Evolutionary conservation across 2,888 invertebrate genomes (phyloP), one percentile per base, ranked within the genome.

Genomic region (Zygothrica quintamaculata): DNA sequence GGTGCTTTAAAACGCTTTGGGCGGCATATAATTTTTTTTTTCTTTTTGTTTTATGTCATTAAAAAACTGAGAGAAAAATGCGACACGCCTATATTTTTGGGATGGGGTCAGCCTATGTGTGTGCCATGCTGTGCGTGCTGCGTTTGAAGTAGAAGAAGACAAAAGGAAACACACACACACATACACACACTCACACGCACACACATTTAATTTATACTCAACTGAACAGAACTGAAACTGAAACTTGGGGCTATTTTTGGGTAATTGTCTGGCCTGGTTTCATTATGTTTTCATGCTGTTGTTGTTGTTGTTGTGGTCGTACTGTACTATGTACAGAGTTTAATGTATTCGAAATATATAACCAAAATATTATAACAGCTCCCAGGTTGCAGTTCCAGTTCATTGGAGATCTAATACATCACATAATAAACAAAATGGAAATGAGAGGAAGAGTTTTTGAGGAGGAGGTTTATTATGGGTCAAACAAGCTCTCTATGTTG

Each of bases 391-490:
- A 48, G 74, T 78, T 80, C 78, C 78, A 71, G 71, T 76, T 68
- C 78, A 80, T 65, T 80, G 76, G 22, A 58, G 58, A 71, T 57
- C 56, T 68, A 68, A 65, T 65, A 56, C 60, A 11, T 1, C 15
- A 22, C 18, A 22, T 3, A 22, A 22, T 22, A 22, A 3, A 22
- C 5, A 22, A 22, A 22, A 3, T 22, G 18, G 18, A 22, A 8
- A 3, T 18, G 15, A 16, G n/a, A 36, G 46, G 13, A 13, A 39
- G 44, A 13, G 18, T 40, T 2, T 22, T 22, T 22, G 18, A 5
- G 11, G n/a, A 3, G 56, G 34, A 59, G 62, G 57, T 65, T 77
- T 57, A 78, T 78, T 80, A 65, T 80, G 75, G 78, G 80, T 80
- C 79, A 78, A 77, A 66, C 43, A 58, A 57, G 65, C 66, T 46